Conservation (phyloP, 2,113 vertebrate genomes). For the Rhinolophus ferrumequinum region DNA sequence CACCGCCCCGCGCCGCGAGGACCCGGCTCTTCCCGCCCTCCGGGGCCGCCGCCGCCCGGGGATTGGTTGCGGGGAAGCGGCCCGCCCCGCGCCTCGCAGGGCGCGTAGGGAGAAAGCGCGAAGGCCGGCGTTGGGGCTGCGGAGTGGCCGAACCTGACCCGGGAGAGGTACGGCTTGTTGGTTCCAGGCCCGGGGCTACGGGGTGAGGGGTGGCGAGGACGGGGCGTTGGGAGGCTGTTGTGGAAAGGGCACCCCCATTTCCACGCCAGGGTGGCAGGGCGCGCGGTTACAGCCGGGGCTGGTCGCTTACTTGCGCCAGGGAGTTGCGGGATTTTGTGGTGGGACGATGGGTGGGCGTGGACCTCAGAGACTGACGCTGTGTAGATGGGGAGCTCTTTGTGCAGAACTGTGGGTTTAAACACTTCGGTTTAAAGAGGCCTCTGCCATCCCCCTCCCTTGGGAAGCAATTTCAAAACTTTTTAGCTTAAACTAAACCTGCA, state of each 20-base stretch:
- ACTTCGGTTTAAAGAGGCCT: neutral
- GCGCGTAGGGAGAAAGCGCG: neutral
- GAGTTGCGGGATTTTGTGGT: neutral
- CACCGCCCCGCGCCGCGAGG: accelerated
- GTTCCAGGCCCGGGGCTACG: neutral
- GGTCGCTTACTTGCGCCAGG: neutral
- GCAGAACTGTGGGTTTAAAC: neutral
- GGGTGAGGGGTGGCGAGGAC: neutral
- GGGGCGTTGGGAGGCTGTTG: neutral
- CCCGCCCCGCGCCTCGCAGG: neutral
- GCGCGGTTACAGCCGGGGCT: neutral
- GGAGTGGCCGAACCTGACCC: accelerated
- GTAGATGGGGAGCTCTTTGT: accelerated
- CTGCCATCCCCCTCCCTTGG: neutral
- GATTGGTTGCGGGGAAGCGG: neutral
- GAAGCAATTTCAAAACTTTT: neutral
- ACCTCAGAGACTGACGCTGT: accelerated
- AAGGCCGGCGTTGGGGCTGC: neutral
- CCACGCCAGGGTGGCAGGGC: neutral
- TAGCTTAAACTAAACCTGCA: neutral
- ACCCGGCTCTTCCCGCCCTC: neutral
- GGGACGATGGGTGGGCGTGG: neutral
- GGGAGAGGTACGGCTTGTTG: accelerated
- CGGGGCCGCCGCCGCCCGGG: neutral
- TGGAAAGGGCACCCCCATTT: neutral